Evolutionary conservation across 2,888 invertebrate genomes (phyloP), one percentile per base, ranked within the genome.

Genomic region (Mesorhabditis spiculigera): DNA sequence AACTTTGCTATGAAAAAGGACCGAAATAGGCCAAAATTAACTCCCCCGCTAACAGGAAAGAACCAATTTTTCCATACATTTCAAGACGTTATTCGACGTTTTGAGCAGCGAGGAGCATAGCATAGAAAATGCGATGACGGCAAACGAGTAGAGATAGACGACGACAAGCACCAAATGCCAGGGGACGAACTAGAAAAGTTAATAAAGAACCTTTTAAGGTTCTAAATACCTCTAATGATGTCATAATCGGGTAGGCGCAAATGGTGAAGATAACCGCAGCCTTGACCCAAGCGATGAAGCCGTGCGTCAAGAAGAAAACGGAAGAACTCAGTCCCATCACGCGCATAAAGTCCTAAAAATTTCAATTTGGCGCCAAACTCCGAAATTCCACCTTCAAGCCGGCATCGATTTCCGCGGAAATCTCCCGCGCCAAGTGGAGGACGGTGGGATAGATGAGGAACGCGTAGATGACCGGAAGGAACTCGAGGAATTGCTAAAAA

Each of bases 271-370:
- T 75, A 62, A 82, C 64, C 10, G 73, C 50, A 43, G 79, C 74
- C 68, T 84, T 84, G n/a, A 77, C 10, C 67, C 77, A 76, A 4
- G 80, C 82, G 65, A 79, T 75, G 10, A 78, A 28, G 62, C 82
- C 77, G 67, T 84, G 84, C 0, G 84, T 78, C 42, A 71, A 69
- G 68, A 82, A 83, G 72, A 84, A 84, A 70, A 81, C 78, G 28
- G 75, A 69, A 5, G 81, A 73, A 10, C 78, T 73, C 5, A 84
- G 75, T 8, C 84, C 84, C 83, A 84, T 84, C 28, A 82, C 84
- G 63, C 79, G 75, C 67, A 84, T 73, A 71, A 79, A 83, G 8
- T 81, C 77, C 76, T 78, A 72, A 61, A 69, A 75, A 65, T 28
- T 45, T 8, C 58, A 16, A 62, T 68, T 4, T 13, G 13, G 4